A percentile compares a stretch with the other conserved stretches of the same genome.
Conservation (phyloP, 2,113 vertebrate genomes). For the Hemiscyllium ocellatum region DNA sequence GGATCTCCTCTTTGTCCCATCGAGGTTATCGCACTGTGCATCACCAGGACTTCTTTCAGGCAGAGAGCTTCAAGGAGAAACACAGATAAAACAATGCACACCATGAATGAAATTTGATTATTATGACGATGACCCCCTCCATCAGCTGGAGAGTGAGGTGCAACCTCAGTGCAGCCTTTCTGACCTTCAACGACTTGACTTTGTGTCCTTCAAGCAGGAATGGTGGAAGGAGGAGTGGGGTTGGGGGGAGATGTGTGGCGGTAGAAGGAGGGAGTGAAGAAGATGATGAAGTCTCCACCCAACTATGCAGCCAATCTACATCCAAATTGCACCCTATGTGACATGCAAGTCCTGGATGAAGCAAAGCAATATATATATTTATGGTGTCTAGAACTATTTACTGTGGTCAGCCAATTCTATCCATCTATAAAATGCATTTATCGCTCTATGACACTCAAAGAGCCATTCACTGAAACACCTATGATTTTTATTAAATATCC, state of each 20-base stretch:
- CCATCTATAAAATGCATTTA: background rate
- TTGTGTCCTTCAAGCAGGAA: background rate
- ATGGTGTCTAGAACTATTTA: background rate
- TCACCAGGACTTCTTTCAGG: no score
- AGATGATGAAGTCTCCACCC: background rate
- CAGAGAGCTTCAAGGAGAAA: no score
- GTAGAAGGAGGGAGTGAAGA: background rate
- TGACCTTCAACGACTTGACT: background rate
- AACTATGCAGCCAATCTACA: background rate
- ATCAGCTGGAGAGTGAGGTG: background rate
- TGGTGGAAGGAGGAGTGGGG: no score
- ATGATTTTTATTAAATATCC: background rate
- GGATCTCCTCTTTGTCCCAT: no score
- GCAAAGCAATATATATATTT: background rate
- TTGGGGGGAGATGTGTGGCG: no score
- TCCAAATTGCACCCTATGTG: background rate
- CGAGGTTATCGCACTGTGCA: no score
- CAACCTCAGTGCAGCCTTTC: background rate
- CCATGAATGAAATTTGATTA: background rate
- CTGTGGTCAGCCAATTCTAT: background rate
- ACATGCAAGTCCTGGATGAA: background rate
- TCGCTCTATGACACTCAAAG: background rate
- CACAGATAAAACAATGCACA: no score
- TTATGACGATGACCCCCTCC: background rate
- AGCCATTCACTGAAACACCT: background rate